Percentiles rank a stretch among this genome's conserved stretches.
Evolutionary conservation across 53 echinoderm and acorn worm species (phyloP).

Genomic region (Stichopus horrens): DNA sequence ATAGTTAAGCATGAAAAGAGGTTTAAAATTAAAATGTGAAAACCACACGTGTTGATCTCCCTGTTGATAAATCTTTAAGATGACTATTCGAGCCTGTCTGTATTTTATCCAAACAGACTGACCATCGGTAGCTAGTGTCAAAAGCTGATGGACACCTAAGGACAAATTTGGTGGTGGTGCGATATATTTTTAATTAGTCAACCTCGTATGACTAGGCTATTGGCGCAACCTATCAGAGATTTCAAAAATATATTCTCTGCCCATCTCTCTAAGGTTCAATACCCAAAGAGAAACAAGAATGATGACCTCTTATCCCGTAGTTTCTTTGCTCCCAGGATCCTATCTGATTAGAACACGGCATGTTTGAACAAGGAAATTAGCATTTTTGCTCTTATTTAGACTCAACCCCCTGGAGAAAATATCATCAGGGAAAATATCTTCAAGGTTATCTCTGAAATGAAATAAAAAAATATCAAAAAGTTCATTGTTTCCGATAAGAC

Average conservation of each 20-base stretch:
- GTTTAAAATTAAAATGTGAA: background rate
- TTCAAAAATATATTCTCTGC: background rate
- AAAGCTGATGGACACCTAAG: conserved; percentile 15
- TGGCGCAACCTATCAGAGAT: background rate
- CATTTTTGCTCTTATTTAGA: conserved; percentile 34
- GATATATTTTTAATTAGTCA: conserved; percentile 23
- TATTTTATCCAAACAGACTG: conserved; percentile 20
- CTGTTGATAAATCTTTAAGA: background rate
- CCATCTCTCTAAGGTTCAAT: background rate
- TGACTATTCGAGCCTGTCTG: background rate
- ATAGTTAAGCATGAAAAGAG: no score
- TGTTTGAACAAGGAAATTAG: conserved; percentile 49
- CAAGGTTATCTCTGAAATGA: conserved; percentile 21
- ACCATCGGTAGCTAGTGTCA: background rate
- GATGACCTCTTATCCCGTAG: conserved; percentile 41
- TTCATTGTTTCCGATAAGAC: conserved; percentile 22
- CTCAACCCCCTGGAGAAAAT: conserved; percentile 14
- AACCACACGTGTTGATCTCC: conserved; percentile 3
- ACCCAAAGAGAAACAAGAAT: background rate
- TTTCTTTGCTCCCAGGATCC: conserved; percentile 12
- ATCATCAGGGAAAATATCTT: conserved; percentile 37
- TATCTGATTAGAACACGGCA: conserved; percentile 45
- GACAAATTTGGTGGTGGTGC: background rate
- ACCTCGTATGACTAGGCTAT: background rate
- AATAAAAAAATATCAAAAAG: conserved; percentile 22